Conservation (phyloP, 2,888 invertebrate species). For the Agapostemon virescens region DNA sequence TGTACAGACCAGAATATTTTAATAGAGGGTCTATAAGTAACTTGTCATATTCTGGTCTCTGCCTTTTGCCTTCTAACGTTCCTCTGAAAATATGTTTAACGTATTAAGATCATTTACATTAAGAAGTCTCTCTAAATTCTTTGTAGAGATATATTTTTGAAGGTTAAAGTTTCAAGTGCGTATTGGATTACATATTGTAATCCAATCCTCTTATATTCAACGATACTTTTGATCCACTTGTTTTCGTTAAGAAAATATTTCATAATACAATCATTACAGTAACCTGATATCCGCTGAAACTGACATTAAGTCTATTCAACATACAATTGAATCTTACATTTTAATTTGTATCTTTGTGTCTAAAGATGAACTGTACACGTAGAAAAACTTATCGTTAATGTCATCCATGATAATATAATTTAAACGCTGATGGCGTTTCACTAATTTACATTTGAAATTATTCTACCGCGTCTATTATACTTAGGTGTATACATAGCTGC, state of each 20-base stretch:
- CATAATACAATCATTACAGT: constrained; percentile 37
- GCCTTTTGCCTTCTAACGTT: constrained; percentile 93
- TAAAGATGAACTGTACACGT: constrained; percentile 95
- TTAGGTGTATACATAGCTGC: constrained; percentile 14
- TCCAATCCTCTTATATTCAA: constrained; percentile 48
- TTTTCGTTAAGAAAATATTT: constrained; percentile 20
- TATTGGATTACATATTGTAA: constrained; percentile 46
- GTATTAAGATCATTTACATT: constrained; percentile 13
- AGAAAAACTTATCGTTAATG: constrained; percentile 90
- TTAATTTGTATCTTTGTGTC: constrained; percentile 94
- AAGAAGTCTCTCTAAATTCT: neutral
- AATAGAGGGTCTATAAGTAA: constrained; percentile 93
- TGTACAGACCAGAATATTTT: constrained; percentile 93
- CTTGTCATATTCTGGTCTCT: constrained; percentile 93
- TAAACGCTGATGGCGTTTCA: constrained; percentile 33
- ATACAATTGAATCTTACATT: constrained; percentile 85
- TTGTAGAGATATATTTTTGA: constrained; percentile 18
- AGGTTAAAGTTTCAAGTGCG: constrained; percentile 26
- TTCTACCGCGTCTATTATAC: constrained; percentile 30
- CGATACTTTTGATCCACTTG: constrained; percentile 22
- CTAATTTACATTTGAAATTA: constrained; percentile 35
- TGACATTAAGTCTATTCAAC: constrained; percentile 38
- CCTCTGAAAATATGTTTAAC: constrained; percentile 83
- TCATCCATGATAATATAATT: constrained; percentile 83
- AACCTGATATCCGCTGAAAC: constrained; percentile 57